Evolutionary conservation across 2,113 vertebrate genomes (phyloP), one percentile per base, ranked within the genome.

Genomic region (Sigmodon hispidus): DNA sequence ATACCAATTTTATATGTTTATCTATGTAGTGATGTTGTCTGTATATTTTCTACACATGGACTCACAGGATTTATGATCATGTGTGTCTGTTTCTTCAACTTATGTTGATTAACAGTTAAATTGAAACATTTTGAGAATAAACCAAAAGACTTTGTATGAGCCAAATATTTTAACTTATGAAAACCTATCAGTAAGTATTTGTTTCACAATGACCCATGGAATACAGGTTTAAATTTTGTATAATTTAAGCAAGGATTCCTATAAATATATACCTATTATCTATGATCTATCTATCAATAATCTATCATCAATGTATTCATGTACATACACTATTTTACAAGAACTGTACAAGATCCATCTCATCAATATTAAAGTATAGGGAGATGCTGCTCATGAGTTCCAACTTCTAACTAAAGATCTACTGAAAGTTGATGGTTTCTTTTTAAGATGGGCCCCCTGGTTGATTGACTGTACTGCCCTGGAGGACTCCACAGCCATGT

Each of bases 151-250:
- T 87, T 89, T 92, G 11, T 40, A 15, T 77, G 13, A 93, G 61
- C 4, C 48, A 79, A 90, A 48, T 73, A 89, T 72, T 26, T 55
- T 45, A 45, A 1, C 59, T 34, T 89, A 61, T 73, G 36, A 72
- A 89, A 95, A 94, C 4, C 11, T 81, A 79, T 45, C 48, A 81
- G 24, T 87, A 85, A 86, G 45, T 63, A 45, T 34, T 94, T 73
- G 52, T 73, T 63, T 79, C 67, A 79, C 77, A 70, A 52, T 48
- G 6, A 72, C 7, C 65, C 26, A 72, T 7, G 84, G 57, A 77
- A 77, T 67, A 75, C n/a, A 75, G 10, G 43, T 2, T 55, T 73
- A 87, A 61, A 7, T 45, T 65, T 92, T 50, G 12, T 5, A 75
- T 59, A 87, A 43, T 76, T 87, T 96, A 80, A 93, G 63, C 1